A percentile compares a stretch with the other conserved stretches of the same genome.
Evolutionary conservation across 2,888 invertebrate genomes (phyloP).

Genomic region (Dendrolimus pini): DNA sequence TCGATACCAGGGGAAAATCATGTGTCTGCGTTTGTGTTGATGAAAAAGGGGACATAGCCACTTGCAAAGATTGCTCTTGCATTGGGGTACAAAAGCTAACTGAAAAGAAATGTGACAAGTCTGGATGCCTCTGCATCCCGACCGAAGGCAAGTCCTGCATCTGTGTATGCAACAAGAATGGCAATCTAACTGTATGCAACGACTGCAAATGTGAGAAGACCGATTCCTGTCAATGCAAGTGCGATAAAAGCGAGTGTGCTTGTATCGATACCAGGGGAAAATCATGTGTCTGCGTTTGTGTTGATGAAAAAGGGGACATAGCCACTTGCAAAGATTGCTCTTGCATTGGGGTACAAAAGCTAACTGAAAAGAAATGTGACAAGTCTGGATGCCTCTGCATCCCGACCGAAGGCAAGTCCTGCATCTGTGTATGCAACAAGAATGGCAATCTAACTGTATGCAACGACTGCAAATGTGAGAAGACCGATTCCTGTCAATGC

Average conservation of each 20-base stretch:
- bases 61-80: constrained; percentile 7
- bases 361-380: constrained; percentile 15
- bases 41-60: constrained; percentile 9
- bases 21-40: constrained; percentile 16
- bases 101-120: constrained; percentile 10
- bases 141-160: constrained; percentile 16
- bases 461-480: constrained; percentile 15
- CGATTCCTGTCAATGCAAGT: constrained; percentile 2
- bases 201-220: constrained; percentile 19
- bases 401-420: not conserved
- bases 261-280: constrained; percentile 28
- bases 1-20: constrained; percentile 14
- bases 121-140: constrained; percentile 14
- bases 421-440: constrained; percentile 7
- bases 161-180: constrained; percentile 16
- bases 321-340: not conserved
- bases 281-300: constrained; percentile 17
- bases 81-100: not conserved
- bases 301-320: not conserved
- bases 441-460: constrained; percentile 17
- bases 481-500: constrained; percentile 4
- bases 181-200: constrained; percentile 14
- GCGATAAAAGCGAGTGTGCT: constrained; percentile 20
- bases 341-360: not conserved
- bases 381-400: constrained; percentile 12